Percentiles rank a stretch among this genome's conserved stretches.
These are phyloP conservation scores for Triops cancriformis DNA, from an alignment of 1,140 invertebrate genomes.

Conservation along the genomic window DNA sequence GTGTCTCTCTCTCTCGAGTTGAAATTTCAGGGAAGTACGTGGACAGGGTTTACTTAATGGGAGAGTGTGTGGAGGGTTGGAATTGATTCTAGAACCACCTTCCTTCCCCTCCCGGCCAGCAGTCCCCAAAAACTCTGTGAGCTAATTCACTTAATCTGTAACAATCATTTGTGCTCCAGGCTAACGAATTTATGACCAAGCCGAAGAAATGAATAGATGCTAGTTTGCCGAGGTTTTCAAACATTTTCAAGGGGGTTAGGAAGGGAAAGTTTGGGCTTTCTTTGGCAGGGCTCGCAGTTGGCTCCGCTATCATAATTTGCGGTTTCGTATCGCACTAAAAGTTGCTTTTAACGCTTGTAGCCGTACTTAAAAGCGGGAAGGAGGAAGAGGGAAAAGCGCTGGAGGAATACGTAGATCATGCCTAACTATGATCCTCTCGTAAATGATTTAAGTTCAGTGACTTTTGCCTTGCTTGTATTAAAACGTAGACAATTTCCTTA, in stretches of 20 bases:
- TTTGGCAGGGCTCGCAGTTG: background rate
- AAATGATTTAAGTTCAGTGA: background rate
- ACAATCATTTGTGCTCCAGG: background rate
- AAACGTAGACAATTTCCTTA: background rate
- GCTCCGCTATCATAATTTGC: background rate
- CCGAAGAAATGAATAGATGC: background rate
- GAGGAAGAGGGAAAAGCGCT: background rate
- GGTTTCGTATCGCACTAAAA: background rate
- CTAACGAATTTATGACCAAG: background rate
- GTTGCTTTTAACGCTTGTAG: background rate
- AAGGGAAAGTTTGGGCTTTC: background rate
- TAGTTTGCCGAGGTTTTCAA: background rate
- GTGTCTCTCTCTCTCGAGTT: too few species aligned
- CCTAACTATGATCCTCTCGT: background rate
- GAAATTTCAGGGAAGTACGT: too few species aligned
- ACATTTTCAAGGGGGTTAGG: background rate
- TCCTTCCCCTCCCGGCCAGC: too few species aligned
- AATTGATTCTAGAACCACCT: background rate
- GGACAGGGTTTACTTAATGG: too few species aligned
- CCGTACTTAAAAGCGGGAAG: too few species aligned
- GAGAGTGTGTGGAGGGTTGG: too few species aligned
- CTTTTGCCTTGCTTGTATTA: background rate
- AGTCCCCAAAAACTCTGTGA: background rate
- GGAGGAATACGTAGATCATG: background rate
- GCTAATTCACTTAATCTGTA: background rate